phyloP scores from a whole-genome alignment of 2,888 invertebrate genomes.

The Tromatobia lineatoria region DNA sequence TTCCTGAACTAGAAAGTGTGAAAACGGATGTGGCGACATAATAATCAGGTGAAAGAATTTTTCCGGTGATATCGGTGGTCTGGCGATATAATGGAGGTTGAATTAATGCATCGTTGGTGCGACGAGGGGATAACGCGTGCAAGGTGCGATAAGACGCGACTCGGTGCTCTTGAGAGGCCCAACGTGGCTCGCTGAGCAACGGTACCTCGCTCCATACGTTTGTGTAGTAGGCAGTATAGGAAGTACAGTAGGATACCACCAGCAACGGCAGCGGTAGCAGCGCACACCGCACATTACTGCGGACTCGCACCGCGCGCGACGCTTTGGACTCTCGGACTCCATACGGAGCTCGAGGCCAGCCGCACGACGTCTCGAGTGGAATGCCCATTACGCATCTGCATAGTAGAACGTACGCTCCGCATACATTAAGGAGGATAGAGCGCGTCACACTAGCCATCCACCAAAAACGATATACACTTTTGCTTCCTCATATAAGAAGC shows the following conservation, averaged over 20 bases:
- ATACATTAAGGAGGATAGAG: neutral
- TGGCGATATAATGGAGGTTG: neutral
- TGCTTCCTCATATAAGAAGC: too few species aligned
- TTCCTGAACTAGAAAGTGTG: neutral
- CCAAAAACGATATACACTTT: too few species aligned
- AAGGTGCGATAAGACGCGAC: slow-evolving; percentile 26
- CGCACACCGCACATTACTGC: neutral
- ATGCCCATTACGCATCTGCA: slow-evolving; percentile 12
- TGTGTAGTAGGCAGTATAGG: neutral
- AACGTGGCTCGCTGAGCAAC: neutral
- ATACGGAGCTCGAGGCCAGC: slow-evolving; percentile 2
- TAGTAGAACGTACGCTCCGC: neutral
- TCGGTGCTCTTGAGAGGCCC: slow-evolving; percentile 1
- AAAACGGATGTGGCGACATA: slow-evolving; percentile 1
- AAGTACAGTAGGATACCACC: neutral
- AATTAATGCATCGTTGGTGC: slow-evolving; percentile 8
- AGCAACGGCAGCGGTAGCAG: neutral
- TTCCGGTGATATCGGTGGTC: neutral
- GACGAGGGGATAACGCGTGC: slow-evolving; percentile 11
- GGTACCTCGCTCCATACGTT: slow-evolving; percentile 19
- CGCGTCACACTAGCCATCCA: neutral
- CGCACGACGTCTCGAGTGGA: neutral
- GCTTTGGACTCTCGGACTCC: slow-evolving; percentile 6
- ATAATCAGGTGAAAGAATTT: neutral
- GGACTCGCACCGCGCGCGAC: slow-evolving; percentile 1